Conservation (phyloP, 2,797 vertebrate species). For the Scolopax bukidnonensis region DNA sequence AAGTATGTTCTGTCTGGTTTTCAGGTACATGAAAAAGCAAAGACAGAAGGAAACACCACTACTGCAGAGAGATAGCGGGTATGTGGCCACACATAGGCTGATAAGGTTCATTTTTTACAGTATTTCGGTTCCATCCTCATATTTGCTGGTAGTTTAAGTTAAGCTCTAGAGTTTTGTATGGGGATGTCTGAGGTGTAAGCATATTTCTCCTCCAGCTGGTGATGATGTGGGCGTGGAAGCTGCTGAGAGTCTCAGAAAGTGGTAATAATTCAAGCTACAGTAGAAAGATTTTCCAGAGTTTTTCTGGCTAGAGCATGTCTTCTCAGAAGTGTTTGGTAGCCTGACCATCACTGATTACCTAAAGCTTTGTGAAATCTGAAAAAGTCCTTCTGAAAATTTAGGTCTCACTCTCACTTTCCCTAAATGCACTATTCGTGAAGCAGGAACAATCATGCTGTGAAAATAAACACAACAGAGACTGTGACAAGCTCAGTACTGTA, state of each 20-base stretch:
- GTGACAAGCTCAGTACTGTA: neutral
- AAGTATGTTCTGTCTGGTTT: neutral
- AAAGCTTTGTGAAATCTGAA: neutral
- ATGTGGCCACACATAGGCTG: neutral
- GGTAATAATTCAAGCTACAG: neutral
- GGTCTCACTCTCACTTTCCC: neutral
- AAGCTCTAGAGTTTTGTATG: neutral
- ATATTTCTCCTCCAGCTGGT: neutral
- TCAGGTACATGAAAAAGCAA: neutral
- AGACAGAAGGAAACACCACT: neutral
- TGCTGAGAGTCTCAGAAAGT: neutral
- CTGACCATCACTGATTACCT: neutral
- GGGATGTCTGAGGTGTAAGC: neutral
- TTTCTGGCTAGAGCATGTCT: neutral
- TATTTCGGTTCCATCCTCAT: neutral
- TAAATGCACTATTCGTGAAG: neutral
- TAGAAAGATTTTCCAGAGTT: neutral
- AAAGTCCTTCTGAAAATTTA: neutral
- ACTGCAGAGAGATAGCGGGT: too few species aligned
- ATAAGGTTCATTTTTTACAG: fast-evolving
- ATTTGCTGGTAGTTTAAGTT: neutral
- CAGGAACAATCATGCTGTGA: neutral
- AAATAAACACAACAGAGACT: neutral
- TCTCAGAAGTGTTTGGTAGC: neutral
- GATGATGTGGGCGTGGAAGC: neutral